These are phyloP conservation scores for Hassar affinis DNA, from an alignment of 2,113 vertebrate species.

Conservation along the genomic window DNA sequence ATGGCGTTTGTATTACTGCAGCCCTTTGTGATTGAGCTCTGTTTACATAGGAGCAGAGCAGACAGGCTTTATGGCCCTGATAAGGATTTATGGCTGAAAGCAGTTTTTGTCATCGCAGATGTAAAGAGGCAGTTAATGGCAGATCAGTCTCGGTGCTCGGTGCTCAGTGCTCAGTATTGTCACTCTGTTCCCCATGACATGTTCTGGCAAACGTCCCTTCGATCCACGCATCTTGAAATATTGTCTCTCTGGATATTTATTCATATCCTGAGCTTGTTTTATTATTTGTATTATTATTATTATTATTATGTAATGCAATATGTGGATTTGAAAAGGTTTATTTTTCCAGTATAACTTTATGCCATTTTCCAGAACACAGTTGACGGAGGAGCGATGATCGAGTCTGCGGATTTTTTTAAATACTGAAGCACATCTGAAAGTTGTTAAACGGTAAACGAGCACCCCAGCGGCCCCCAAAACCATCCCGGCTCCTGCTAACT, in stretches of 20 bases:
- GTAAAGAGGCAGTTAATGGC: conserved; percentile 23
- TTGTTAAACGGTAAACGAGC: conserved; percentile 23
- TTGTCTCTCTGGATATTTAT: conserved; percentile 6
- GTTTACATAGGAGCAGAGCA: conserved; percentile 46
- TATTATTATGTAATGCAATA: background rate
- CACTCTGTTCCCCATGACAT: background rate
- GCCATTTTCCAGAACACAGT: background rate
- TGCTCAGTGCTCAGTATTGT: background rate
- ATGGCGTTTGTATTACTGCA: conserved; percentile 29
- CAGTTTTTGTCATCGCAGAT: conserved; percentile 24
- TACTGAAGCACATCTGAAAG: conserved; percentile 31
- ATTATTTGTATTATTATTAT: too few species aligned
- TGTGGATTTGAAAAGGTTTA: background rate
- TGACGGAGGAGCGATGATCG: background rate
- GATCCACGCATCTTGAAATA: conserved; percentile 1
- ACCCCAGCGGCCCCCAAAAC: conserved; percentile 7
- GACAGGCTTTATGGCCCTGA: conserved; percentile 45
- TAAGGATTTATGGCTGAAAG: conserved; percentile 47
- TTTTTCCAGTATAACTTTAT: background rate
- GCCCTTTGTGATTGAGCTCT: conserved; percentile 42
- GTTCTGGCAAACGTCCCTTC: background rate
- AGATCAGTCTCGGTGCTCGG: background rate
- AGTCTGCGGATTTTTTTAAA: background rate
- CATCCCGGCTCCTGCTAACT: conserved; percentile 29
- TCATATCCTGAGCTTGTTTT: background rate